Base-by-base conservation (phyloP, 2,797 vertebrate genomes). In the Denticeps clupeoides region DNA sequence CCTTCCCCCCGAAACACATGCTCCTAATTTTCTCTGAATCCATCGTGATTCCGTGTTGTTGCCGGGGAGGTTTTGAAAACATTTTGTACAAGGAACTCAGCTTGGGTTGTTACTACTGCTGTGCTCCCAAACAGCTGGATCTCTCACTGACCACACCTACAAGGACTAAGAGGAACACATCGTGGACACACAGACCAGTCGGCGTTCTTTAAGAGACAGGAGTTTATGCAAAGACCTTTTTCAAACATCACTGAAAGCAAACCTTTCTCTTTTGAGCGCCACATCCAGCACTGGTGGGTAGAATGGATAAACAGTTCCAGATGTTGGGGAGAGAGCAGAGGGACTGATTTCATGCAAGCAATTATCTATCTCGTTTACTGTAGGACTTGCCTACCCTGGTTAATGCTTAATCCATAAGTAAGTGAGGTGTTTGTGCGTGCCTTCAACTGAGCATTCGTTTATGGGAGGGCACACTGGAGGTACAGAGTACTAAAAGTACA, bases 331-430 rank as follows among this genome's bases (percentile, higher is more conserved):
- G 60, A 68, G 59, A 54, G 37, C 46, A 41, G 65, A 61, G 41
- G 56, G 55, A 59, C 57, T 46, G 35, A 64, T 67, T 61, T 53
- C 62, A 67, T 68, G 49, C 53, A 11, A 47, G 53, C 49, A 53
- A 64, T 45, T 64, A 55, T 67, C 45, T 45, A 53, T 56, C 65
- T 69, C 44, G 25, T 75, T 70, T 69, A 59, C 61, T 73, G 15
- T 58, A 53, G 60, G 54, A 15, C 40, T 60, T n/a, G 15, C 46
- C 45, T 46, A 49, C 18, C 27, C 31, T 31, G 51, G 77, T 84
- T 82, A 83, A 83, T 84, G 59, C 67, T 67, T 83, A 79, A 84
- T 70, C 75, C 44, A 33, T 57, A 49, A 12, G 24, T 41, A 66
- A 66, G 67, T 45, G 46, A 51, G 48, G 48, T 49, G 32, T 46